Conservation (phyloP, 2,113 vertebrate genomes). For the Cyphomyrus discorhynchus region DNA sequence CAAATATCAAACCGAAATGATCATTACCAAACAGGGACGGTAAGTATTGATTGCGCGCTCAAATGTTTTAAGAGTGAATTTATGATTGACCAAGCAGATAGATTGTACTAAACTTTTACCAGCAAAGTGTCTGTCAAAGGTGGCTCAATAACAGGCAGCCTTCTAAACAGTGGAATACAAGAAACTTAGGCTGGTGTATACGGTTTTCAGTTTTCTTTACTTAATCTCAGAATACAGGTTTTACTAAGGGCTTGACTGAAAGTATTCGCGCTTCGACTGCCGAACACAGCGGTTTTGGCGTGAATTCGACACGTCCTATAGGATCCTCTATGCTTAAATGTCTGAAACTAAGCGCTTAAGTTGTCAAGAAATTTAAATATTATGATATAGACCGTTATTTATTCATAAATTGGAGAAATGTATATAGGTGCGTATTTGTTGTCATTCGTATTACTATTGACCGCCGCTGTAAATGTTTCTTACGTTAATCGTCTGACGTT, state of each 20-base stretch:
- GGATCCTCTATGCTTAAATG: background rate
- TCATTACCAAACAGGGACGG: conserved; percentile 96
- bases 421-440: background rate
- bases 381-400: background rate
- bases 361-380: background rate
- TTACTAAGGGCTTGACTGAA: background rate
- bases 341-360: background rate
- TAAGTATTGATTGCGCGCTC: conserved; percentile 58
- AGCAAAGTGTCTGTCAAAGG: background rate
- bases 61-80: background rate
- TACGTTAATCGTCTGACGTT: background rate
- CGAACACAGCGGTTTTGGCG: background rate
- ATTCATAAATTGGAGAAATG: background rate
- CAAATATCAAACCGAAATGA: conserved; percentile 96
- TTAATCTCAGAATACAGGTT: background rate
- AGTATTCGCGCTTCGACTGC: background rate
- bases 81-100: background rate
- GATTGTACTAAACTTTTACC: background rate
- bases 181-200: background rate
- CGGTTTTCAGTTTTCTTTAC: background rate
- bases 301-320: background rate
- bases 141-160: background rate
- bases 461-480: background rate
- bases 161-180: background rate
- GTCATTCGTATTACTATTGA: background rate